Conservation (phyloP, 37 sponge, comb jelly and placozoan species). For the Bolinopsis microptera region DNA sequence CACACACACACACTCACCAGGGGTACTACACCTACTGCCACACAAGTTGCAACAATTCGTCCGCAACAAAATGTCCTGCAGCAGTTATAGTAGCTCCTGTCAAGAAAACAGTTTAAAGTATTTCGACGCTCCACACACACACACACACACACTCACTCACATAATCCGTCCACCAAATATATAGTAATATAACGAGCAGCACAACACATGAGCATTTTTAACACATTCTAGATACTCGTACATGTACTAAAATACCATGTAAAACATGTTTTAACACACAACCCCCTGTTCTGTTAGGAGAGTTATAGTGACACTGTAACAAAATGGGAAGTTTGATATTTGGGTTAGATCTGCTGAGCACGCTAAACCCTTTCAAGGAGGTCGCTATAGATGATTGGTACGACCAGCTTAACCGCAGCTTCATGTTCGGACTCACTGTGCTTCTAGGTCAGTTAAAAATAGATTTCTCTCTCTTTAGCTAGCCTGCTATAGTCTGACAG, state of each 20-base stretch:
- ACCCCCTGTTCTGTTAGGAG: not conserved
- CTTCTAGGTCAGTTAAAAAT: not conserved
- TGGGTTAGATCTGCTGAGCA: not conserved
- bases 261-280: not conserved
- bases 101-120: too few species aligned
- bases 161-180: too few species aligned
- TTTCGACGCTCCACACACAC: too few species aligned
- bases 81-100: too few species aligned
- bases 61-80: too few species aligned
- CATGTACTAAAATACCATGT: not conserved
- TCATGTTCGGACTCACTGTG: not conserved
- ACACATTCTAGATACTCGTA: not conserved
- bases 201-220: not conserved
- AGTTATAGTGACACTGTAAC: not conserved
- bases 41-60: too few species aligned
- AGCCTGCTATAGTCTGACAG: too few species aligned
- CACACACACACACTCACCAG: too few species aligned
- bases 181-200: not conserved
- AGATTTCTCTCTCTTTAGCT: too few species aligned
- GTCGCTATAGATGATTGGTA: constrained; percentile 21
- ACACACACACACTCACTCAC: too few species aligned
- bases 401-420: not conserved
- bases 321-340: not conserved
- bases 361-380: not conserved
- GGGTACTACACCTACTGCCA: too few species aligned